Conservation (phyloP, 2,888 invertebrate species). For the Empis stercorea region DNA sequence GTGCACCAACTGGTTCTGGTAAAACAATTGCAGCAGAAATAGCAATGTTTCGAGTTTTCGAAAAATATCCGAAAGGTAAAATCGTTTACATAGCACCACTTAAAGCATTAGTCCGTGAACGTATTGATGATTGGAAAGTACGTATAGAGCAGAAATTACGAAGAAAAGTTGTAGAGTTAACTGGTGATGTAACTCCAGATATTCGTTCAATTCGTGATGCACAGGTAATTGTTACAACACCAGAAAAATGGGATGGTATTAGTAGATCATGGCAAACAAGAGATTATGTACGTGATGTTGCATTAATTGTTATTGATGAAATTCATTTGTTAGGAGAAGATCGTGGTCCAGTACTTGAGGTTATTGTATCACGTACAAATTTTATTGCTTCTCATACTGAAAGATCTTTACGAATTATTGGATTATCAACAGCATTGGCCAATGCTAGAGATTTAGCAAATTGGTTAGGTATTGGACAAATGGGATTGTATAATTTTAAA, state of each 20-base stretch:
- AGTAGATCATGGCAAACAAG: constrained; percentile 97
- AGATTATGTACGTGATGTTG: constrained; percentile 83
- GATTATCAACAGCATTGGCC: constrained; percentile 93
- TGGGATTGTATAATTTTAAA: constrained; percentile 94
- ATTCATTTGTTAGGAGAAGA: constrained; percentile 92
- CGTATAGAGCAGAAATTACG: constrained; percentile 59
- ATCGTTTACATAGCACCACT: constrained; percentile 97
- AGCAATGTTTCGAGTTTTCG: constrained; percentile 87
- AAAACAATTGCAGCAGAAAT: constrained; percentile 98
- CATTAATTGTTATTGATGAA: constrained; percentile 92
- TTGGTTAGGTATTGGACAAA: constrained; percentile 82
- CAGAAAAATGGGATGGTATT: constrained; percentile 99
- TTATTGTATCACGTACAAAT: constrained; percentile 94
- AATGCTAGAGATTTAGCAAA: constrained; percentile 94
- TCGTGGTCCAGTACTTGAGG: constrained; percentile 83
- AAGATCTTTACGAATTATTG: constrained; percentile 73
- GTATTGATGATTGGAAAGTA: constrained; percentile 89
- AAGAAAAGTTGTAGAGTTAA: constrained; percentile 86
- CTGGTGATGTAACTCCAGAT: constrained; percentile 84
- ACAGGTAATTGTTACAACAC: constrained; percentile 94
- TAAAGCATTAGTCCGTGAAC: constrained; percentile 92
- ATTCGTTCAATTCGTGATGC: constrained; percentile 67
- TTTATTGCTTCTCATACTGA: constrained; percentile 87
- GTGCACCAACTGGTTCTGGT: constrained; percentile 77
- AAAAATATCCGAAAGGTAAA: constrained; percentile 64